phyloP scores from a whole-genome alignment of 2,113 vertebrate genomes.

The Gobio gobio region DNA sequence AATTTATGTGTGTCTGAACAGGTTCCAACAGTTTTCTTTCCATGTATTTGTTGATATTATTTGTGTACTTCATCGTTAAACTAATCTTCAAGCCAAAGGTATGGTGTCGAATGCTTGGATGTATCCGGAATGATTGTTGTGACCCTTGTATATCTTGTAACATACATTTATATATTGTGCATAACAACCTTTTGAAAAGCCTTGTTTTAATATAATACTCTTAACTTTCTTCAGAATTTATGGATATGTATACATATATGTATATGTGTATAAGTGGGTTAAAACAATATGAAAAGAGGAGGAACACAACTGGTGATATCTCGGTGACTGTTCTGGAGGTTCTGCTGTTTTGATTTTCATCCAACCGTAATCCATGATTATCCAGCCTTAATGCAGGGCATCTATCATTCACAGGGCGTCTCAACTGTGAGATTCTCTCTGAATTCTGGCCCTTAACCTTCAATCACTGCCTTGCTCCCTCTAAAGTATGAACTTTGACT shows the following conservation, averaged over 20 bases:
- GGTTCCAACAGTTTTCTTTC: constrained; percentile 35
- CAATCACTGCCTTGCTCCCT: constrained; percentile 75
- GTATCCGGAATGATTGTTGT: constrained; percentile 73
- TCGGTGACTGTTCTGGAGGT: constrained; percentile 27
- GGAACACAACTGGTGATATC: constrained; percentile 46
- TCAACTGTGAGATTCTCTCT: constrained; percentile 8
- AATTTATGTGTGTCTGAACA: constrained; percentile 43
- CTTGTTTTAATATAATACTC: constrained; percentile 75
- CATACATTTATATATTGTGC: constrained; percentile 80
- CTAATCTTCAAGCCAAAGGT: constrained; percentile 81
- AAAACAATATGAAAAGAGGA: constrained; percentile 58
- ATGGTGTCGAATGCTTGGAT: constrained; percentile 78
- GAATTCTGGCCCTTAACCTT: constrained; percentile 55
- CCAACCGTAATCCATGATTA: constrained; percentile 61
- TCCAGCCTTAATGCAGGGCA: constrained; percentile 67
- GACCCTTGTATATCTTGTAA: constrained; percentile 80
- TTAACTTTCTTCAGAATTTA: constrained; percentile 65
- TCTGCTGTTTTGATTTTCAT: constrained; percentile 29
- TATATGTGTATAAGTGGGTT: constrained; percentile 60
- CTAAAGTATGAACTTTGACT: constrained; percentile 61
- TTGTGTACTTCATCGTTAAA: constrained; percentile 69
- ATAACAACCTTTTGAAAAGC: constrained; percentile 70
- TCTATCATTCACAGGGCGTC: constrained; percentile 23
- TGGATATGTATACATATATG: constrained; percentile 53
- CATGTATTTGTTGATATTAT: neutral